Base-by-base conservation (phyloP, 2,888 invertebrate genomes). In the Junonia oenone region DNA sequence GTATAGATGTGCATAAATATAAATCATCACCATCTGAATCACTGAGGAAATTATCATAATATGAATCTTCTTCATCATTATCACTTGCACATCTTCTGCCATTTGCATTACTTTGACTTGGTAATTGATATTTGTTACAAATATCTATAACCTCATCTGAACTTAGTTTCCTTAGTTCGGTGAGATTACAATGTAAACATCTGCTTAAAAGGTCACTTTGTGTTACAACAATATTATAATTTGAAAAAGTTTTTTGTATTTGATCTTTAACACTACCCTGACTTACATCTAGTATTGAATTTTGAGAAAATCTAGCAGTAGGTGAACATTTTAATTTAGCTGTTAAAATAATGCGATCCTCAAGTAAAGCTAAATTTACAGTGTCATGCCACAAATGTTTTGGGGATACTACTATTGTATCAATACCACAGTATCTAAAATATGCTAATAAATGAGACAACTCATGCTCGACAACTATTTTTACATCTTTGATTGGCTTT, bases 171-270 rank as follows among this genome's bases (percentile, higher is more conserved):
- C 62, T 82, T 61, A 88, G 65, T 56, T 76, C 70, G 57, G 67
- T 74, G 37, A 72, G 69, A 69, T 91, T 91, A 75, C 92, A 90
- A 78, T 93, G 93, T 79, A 93, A 92, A 79, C 97, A 97, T 65
- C 95, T 90, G 68, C 92, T 94, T 68, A 95, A 93, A 59, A 96
- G 91, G 78, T 96, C 92, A 59, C 88, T 89, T 71, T 92, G 89
- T 27, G 88, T 91, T 46, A 96, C 88, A 40, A 76, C 73, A 55
- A 96, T 88, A 71, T 93, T 93, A 73, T 93, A 96, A 73, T 92
- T 90, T 48, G 81, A 81, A 31, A 96, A 75, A 48, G 96, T 92
- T 76, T 94, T 93, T 55, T 90, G 78, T 27, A 95, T 76, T 73
- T 96, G 96, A 47, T 93, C 92, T 53, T 91, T 90, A 8, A 91